Evolutionary conservation across 1,140 invertebrate genomes (phyloP), one percentile per base, ranked within the genome.

Genomic region (Drosophila saltans): DNA sequence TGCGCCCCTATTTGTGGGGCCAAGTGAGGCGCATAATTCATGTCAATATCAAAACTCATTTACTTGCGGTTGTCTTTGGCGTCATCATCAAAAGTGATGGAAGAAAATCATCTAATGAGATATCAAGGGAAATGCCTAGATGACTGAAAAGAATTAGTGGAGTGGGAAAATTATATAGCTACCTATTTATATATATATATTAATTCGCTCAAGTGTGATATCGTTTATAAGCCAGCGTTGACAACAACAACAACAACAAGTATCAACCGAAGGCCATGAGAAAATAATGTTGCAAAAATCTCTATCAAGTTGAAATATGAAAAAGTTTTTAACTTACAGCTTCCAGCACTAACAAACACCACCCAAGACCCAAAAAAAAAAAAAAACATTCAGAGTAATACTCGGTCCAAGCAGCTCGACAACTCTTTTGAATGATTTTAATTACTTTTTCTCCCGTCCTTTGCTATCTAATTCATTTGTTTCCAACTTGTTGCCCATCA

Each of bases 31-130:
- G 82, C 52, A 76, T 85, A 86, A 85, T 85, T 85, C 79, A 81
- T 85, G 82, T 85, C 82, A 85, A 85, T 85, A 85, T 85, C 71
- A 82, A 85, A 85, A 86, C 82, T 85, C 82, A 85, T 86, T 88
- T 86, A 82, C 79, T 85, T 85, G 82, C 64, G 82, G 78, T 85
- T 85, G 72, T 78, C 77, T 79, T 77, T 68, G 67, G 41, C 78
- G 55, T 59, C 58, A 64, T 56, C 67, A 62, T 62, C 74, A 52
- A 52, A 65, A 76, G 60, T 71, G 73, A 76, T 67, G 64, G 71
- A 65, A 69, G 57, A 85, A 85, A 78, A 78, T 74, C 66, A 70
- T 58, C 69, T 59, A 79, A 80, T 65, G 57, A 78, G 68, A 57
- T 67, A 62, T 39, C 55, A 57, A 76, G 56, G 69, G 71, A 76